Evolutionary conservation across 2,888 invertebrate species (phyloP), one percentile per base, ranked within the genome.

Genomic region (Coenonympha glycerion): DNA sequence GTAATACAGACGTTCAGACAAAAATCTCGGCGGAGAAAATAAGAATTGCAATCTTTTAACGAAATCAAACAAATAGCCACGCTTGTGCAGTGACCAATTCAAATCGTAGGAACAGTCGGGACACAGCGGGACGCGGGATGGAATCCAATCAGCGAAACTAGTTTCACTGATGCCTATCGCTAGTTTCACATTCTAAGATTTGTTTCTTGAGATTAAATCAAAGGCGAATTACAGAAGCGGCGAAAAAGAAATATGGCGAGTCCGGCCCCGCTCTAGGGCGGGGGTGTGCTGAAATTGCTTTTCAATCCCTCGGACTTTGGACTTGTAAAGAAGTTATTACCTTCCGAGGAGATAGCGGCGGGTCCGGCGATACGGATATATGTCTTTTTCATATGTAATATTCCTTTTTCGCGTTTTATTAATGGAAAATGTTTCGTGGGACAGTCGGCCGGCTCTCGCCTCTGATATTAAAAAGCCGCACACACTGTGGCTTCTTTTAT

Each of bases 301-400:
- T 87, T 86, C 88, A 88, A 88, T 88, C 88, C 88, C 87, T 87
- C 87, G 88, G 88, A 88, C 88, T 88, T 88, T 87, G 87, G 88
- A 88, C 88, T 88, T 88, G 88, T 88, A 88, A 88, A 88, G 88
- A 88, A 88, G 87, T 88, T 88, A 88, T 88, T 88, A 88, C 88
- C 88, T 88, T 86, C 85, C 79, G 73, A 79, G 79, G 77, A 88
- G 87, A 87, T 86, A 87, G 85, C 86, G 84, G 75, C 84, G 82
- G 86, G 83, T 83, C 83, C 81, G 79, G 76, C 84, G 86, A 86
- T 86, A 86, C 87, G 86, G 85, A 86, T 87, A 86, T 84, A 85
- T 85, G 85, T 85, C 85, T 82, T 82, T 86, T 86, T 85, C 86
- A 82, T 85, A 87, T 86, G 87, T 87, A 87, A 87, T 87, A 87